Evolutionary conservation across 1,140 invertebrate species (phyloP).

Genomic region (Panonychus citri): DNA sequence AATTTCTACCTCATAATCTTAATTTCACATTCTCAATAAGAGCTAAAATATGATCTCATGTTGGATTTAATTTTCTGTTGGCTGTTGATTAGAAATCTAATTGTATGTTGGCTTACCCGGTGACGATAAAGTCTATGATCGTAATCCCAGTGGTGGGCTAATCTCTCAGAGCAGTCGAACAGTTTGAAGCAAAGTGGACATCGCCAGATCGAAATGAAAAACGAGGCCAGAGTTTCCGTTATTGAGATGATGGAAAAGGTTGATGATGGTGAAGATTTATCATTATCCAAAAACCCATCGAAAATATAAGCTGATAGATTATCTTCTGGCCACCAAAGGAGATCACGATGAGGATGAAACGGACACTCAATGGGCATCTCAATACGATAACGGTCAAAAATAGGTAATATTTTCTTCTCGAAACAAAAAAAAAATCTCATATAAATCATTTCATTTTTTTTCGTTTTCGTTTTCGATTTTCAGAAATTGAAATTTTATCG

Average conservation of each 20-base stretch:
- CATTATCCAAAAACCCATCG: constrained; percentile 41
- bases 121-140: constrained; percentile 51
- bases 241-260: constrained; percentile 29
- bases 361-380: constrained; percentile 63
- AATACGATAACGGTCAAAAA: constrained; percentile 59
- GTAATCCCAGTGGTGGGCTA: constrained; percentile 72
- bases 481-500: background rate
- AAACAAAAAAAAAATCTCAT: background rate
- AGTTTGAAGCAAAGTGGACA: constrained; percentile 76
- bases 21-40: too few species aligned
- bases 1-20: too few species aligned
- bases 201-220: constrained; percentile 36
- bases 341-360: constrained; percentile 59
- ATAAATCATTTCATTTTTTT: too few species aligned
- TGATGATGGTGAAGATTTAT: constrained; percentile 33
- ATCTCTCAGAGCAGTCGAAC: constrained; percentile 62
- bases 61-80: too few species aligned
- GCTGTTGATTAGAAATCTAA: too few species aligned
- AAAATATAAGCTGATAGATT: constrained; percentile 38
- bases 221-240: background rate
- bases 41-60: too few species aligned
- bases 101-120: too few species aligned
- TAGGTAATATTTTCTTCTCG: constrained; percentile 32
- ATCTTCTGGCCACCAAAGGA: constrained; percentile 30
- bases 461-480: too few species aligned